Evolutionary conservation across 2,113 vertebrate species (phyloP), one percentile per base, ranked within the genome.

Genomic region (Amblyopsis rosae): DNA sequence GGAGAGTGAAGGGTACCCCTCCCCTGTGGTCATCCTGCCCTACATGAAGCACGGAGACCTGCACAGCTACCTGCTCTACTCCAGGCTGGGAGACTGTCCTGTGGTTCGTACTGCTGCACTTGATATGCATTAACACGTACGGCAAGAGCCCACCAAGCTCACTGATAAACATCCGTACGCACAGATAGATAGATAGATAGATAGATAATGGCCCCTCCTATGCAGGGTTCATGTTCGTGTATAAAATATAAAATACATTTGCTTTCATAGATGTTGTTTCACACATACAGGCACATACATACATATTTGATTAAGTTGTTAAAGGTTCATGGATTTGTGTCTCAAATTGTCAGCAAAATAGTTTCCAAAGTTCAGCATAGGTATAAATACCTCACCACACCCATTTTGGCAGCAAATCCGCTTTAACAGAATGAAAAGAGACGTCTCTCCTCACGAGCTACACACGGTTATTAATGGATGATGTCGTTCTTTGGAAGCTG

Each of bases 1-100:
- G 1, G 96, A 96, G 84, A 93, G 93, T n/a, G 95, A 96, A 69
- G 95, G 95, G 1, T 97, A 93, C 70, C 95, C 95, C 0, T 95
- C 94, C 11, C 96, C 96, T 1, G 95, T 97, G 67, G 96, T 97
- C 69, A 96, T 97, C 67, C 85, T 97, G 59, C 96, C 95, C 1
- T 96, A 95, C 79, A 96, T 96, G 95, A 96, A 96, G 35, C 95
- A 97, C 0, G 96, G 96, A 57, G 96, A 97, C 79, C 90, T 97
- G n/a, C 96, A 97, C 89, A 97, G 95, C 74, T 97, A 95, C 83
- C 94, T 96, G 74, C 93, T 97, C 0, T 96, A 96, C 75, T 96
- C 95, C 0, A 89, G 95, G 17, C 94, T 97, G 0, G 95, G 95
- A 35, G 95, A 96, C 80, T 92, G 89, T 69, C 95, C 96, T 2